Percentiles rank a stretch among this genome's conserved stretches.
Conservation (phyloP, 2,113 vertebrate species). For the Pipa parva region DNA sequence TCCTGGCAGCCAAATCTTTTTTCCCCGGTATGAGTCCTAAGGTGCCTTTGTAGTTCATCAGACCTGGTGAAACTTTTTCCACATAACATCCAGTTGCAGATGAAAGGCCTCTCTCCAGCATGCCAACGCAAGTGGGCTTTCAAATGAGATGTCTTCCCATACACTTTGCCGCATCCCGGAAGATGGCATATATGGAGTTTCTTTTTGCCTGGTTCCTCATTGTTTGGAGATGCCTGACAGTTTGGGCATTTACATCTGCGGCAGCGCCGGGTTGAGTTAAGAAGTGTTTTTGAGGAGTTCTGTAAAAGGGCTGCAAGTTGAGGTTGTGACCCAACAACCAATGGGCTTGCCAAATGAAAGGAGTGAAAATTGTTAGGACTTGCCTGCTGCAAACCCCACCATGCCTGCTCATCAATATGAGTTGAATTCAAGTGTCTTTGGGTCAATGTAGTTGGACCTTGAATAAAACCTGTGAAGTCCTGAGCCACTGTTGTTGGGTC, state of each 20-base stretch:
- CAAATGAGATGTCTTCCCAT: slow-evolving; percentile 83
- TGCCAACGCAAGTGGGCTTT: slow-evolving; percentile 85
- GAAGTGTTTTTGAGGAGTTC: slow-evolving; percentile 70
- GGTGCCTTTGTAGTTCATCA: slow-evolving; percentile 78
- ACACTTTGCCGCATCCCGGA: slow-evolving; percentile 79
- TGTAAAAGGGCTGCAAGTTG: slow-evolving; percentile 74
- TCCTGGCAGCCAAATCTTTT: slow-evolving; percentile 79
- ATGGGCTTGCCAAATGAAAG: slow-evolving; percentile 66
- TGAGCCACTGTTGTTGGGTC: slow-evolving; percentile 66
- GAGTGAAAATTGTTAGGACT: slow-evolving; percentile 57
- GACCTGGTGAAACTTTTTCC: slow-evolving; percentile 83
- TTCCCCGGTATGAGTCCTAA: slow-evolving; percentile 81
- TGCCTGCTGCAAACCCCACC: slow-evolving; percentile 77
- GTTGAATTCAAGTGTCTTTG: slow-evolving; percentile 58
- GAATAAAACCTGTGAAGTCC: slow-evolving; percentile 71
- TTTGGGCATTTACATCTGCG: slow-evolving; percentile 79
- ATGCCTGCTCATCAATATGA: slow-evolving; percentile 68
- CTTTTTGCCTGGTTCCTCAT: slow-evolving; percentile 70
- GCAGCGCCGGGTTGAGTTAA: slow-evolving; percentile 73
- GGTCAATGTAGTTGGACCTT: slow-evolving; percentile 56
- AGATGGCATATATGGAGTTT: slow-evolving; percentile 79
- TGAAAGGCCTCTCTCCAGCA: slow-evolving; percentile 76
- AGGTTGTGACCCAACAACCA: slow-evolving; percentile 74
- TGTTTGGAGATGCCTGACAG: slow-evolving; percentile 65
- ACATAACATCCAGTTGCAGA: slow-evolving; percentile 84